Conservation (phyloP, 2,797 vertebrate genomes). For the Falco biarmicus region DNA sequence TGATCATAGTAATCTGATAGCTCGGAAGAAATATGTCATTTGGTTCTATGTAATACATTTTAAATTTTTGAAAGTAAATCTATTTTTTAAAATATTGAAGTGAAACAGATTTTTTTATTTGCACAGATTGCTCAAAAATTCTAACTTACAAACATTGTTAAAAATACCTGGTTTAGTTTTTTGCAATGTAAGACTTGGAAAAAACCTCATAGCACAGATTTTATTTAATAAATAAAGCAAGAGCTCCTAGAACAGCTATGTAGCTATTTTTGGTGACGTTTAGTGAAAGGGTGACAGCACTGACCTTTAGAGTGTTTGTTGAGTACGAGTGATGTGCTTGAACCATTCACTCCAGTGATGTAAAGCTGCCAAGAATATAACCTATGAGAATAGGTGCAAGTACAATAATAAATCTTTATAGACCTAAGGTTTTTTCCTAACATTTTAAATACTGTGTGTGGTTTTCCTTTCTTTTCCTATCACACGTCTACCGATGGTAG, state of each 20-base stretch:
- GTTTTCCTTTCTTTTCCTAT: slow-evolving; percentile 25
- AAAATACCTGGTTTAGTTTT: background rate
- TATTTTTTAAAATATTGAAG: background rate
- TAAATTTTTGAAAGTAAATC: background rate
- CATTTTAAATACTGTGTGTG: slow-evolving; percentile 21
- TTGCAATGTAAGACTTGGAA: background rate
- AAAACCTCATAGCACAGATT: background rate
- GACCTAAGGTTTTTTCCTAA: slow-evolving; percentile 38
- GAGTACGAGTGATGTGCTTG: background rate
- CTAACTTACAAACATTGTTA: background rate
- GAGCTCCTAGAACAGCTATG: background rate
- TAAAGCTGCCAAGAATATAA: slow-evolving; percentile 63
- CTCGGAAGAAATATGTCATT: no score
- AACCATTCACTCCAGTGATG: slow-evolving; percentile 53
- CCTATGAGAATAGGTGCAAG: slow-evolving; percentile 52
- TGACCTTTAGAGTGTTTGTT: slow-evolving; percentile 65
- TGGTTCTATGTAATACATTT: background rate
- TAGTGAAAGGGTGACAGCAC: slow-evolving; percentile 52
- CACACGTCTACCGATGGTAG: background rate
- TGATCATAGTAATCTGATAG: no score
- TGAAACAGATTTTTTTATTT: background rate
- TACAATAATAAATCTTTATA: slow-evolving; percentile 54
- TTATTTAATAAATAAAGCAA: slow-evolving; percentile 42
- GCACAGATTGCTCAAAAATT: background rate
- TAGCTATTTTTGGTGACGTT: slow-evolving; percentile 61